Percentiles rank a stretch among this genome's conserved stretches.
Conservation (phyloP, 2,113 vertebrate genomes). For the Athene cunicularia region DNA sequence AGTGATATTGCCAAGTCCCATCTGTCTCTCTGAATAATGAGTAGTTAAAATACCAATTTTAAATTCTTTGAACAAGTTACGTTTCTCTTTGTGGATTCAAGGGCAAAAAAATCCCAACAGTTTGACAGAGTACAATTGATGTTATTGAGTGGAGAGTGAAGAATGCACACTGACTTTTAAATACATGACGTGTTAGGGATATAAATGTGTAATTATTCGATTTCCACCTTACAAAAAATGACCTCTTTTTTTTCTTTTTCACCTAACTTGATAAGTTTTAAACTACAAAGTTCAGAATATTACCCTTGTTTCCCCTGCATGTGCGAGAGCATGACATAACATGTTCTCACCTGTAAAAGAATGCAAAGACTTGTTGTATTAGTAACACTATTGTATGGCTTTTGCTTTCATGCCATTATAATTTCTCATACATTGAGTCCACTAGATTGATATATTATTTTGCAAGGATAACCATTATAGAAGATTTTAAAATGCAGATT, state of each 20-base stretch:
- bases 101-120: not conserved
- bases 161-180: not conserved
- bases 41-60: not conserved
- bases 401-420: not conserved
- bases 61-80: not conserved
- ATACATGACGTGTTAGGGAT: not conserved
- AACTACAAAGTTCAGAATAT: not conserved
- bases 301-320: not conserved
- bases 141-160: not conserved
- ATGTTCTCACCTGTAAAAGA: not conserved
- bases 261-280: not conserved
- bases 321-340: accelerated
- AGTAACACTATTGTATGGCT: not conserved
- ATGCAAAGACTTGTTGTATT: not conserved
- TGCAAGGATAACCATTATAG: not conserved
- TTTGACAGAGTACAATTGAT: not conserved
- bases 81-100: not conserved
- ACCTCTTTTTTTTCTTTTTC: accelerated
- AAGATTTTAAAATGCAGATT: not conserved
- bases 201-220: not conserved
- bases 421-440: not conserved
- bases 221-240: not conserved
- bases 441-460: not conserved
- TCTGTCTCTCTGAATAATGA: not conserved
- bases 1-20: not conserved